These are phyloP conservation scores for Triplophysa bombifrons DNA, from an alignment of 2,797 vertebrate genomes.

Conservation along the genomic window DNA sequence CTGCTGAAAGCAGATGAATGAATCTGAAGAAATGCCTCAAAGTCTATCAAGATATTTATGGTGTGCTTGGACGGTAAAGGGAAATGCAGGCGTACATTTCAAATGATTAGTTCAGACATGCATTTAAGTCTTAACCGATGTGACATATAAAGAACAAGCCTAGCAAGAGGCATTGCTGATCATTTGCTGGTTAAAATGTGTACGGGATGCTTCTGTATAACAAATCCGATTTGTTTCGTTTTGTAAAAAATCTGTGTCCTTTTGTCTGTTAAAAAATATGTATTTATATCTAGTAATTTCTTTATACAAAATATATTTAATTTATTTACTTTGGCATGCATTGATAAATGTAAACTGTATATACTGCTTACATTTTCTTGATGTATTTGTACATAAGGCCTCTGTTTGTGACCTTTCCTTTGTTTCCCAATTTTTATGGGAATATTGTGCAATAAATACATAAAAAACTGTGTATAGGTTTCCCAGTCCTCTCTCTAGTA, in stretches of 20 bases:
- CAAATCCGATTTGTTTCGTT: slow-evolving; percentile 60
- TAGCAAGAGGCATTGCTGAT: slow-evolving; percentile 53
- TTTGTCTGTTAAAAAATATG: slow-evolving; percentile 65
- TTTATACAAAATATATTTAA: slow-evolving; percentile 81
- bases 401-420: slow-evolving; percentile 82
- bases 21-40: slow-evolving; percentile 49
- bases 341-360: slow-evolving; percentile 87
- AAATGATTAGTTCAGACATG: neutral
- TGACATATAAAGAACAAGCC: slow-evolving; percentile 56
- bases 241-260: slow-evolving; percentile 58
- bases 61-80: neutral
- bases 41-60: slow-evolving; percentile 9
- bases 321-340: slow-evolving; percentile 84
- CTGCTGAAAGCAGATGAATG: slow-evolving; percentile 64
- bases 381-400: slow-evolving; percentile 92
- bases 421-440: slow-evolving; percentile 96
- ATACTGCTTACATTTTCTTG: slow-evolving; percentile 79
- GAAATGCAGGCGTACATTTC: slow-evolving; percentile 11
- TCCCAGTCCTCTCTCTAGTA: too few relatives aligned
- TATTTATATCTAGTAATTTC: slow-evolving; percentile 71
- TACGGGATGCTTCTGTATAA: slow-evolving; percentile 56
- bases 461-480: slow-evolving; percentile 30
- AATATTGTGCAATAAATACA: slow-evolving; percentile 99
- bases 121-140: slow-evolving; percentile 74
- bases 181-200: slow-evolving; percentile 65